Base-by-base conservation (phyloP, 2,888 invertebrate genomes). In the Callinectes sapidus region DNA sequence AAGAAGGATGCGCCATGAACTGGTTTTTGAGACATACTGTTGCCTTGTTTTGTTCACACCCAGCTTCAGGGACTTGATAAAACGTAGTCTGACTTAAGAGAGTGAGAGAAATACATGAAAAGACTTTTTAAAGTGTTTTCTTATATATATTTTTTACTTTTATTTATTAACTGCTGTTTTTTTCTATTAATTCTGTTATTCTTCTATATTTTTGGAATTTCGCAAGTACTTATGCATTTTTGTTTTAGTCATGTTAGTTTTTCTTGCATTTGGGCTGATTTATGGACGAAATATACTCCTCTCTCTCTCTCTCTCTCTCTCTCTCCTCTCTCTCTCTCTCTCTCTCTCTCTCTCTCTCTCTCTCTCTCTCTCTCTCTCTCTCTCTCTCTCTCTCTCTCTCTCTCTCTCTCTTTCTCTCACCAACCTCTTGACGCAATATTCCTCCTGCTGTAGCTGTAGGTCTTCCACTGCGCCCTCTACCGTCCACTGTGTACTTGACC, bases 341-440 rank as follows among this genome's bases (percentile, higher is more conserved):
- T 61, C 61, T 23, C 61, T 61, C 61, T 61, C 61, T 61, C 61
- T 61, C 61, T 61, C 61, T 61, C 61, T 61, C 61, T 61, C 61
- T 61, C 61, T 61, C 61, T 61, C 61, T 61, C 61, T 61, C 61
- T 61, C 61, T 61, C 61, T 61, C 61, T 61, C 61, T 61, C 61
- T 61, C 61, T 61, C 61, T 61, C 61, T 23, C 61, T 23, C 61
- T 23, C 61, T 23, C 61, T 23, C 61, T 23, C 61, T 23, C 61
- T 23, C 61, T 61, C 61, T 61, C 61, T 61, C 61, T 61, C 18
- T 18, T n/a, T n/a, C n/a, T n/a, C n/a, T n/a, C n/a, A n/a, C n/a
- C n/a, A n/a, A 87, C 87, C 87, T 87, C 87, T 54, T 42, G n/a
- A 28, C 48, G 54, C 87, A 87, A 28, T 87, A 87, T 14, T 87